phyloP scores from a whole-genome alignment of 1,140 invertebrate genomes.

The Calycopis cecrops region DNA sequence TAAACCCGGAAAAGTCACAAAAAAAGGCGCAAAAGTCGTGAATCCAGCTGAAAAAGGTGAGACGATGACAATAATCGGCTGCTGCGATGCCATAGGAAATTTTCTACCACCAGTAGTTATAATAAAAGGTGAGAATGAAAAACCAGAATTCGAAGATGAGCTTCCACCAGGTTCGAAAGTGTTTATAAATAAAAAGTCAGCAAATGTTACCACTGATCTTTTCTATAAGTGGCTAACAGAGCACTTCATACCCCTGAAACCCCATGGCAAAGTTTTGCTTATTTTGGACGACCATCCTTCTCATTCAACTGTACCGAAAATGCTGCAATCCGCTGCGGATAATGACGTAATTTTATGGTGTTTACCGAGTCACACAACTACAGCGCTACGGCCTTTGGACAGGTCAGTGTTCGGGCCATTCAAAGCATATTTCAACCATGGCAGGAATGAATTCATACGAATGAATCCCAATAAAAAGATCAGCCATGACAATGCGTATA shows the following conservation, averaged over 20 bases:
- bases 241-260: constrained; percentile 1
- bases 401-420: constrained; percentile 35
- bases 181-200: no score
- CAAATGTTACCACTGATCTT: constrained; percentile 45
- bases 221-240: constrained; percentile 28
- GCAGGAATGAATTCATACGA: constrained; percentile 32
- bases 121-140: no score
- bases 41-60: no score
- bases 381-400: constrained; percentile 40
- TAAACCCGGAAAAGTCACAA: constrained; percentile 39
- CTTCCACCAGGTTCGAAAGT: no score
- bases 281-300: constrained; percentile 55
- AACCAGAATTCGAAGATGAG: no score
- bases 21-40: no score
- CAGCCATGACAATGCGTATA: constrained; percentile 23
- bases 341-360: constrained; percentile 49
- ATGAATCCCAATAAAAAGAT: constrained; percentile 30
- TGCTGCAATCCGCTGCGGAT: constrained; percentile 39
- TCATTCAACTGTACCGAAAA: constrained; percentile 32
- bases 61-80: no score
- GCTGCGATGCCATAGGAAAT: no score
- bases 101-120: no score
- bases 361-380: constrained; percentile 44
- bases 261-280: constrained; percentile 29
- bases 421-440: constrained; percentile 27